A percentile compares a stretch with the other conserved stretches of the same genome.
phyloP scores from a whole-genome alignment of 1,140 invertebrate genomes.

The Dendroctonus ponderosae region DNA sequence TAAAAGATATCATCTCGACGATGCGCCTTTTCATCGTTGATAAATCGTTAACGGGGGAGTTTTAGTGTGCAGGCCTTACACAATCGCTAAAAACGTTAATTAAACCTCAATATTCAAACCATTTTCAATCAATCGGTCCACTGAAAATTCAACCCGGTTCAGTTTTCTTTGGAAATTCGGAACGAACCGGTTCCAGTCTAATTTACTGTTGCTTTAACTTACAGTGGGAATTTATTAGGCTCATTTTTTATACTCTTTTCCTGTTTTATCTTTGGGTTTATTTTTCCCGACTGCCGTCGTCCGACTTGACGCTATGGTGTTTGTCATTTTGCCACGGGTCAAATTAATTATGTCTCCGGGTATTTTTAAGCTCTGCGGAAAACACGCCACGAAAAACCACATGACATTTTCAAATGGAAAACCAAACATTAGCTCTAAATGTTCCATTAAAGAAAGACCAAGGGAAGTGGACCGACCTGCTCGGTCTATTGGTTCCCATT shows the following conservation, averaged over 20 bases:
- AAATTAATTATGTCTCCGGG: conserved; percentile 25
- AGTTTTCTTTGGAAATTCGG: neutral
- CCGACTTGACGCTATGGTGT: conserved; percentile 31
- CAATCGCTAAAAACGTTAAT: too few species aligned
- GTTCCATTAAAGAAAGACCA: too few species aligned
- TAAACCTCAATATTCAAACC: too few species aligned
- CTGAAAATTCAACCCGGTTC: too few species aligned
- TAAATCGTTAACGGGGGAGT: conserved; percentile 11
- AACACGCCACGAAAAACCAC: neutral
- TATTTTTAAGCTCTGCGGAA: conserved; percentile 22
- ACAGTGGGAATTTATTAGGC: conserved; percentile 33
- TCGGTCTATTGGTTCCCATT: too few species aligned
- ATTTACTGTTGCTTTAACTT: conserved; percentile 34
- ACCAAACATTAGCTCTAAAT: neutral
- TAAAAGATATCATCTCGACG: conserved; percentile 28
- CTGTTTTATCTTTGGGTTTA: conserved; percentile 34
- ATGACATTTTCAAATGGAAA: conserved; percentile 7
- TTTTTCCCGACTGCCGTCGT: conserved; percentile 30
- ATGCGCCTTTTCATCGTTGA: conserved; percentile 17
- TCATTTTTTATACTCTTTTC: conserved; percentile 25
- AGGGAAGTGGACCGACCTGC: too few species aligned
- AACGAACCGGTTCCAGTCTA: conserved; percentile 20
- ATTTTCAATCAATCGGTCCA: too few species aligned
- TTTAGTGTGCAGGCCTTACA: conserved; percentile 1
- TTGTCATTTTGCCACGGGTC: conserved; percentile 25